A percentile compares a stretch with the other conserved stretches of the same genome.
phyloP scores from a whole-genome alignment of 2,888 invertebrate genomes.

The Andrena praecox region DNA sequence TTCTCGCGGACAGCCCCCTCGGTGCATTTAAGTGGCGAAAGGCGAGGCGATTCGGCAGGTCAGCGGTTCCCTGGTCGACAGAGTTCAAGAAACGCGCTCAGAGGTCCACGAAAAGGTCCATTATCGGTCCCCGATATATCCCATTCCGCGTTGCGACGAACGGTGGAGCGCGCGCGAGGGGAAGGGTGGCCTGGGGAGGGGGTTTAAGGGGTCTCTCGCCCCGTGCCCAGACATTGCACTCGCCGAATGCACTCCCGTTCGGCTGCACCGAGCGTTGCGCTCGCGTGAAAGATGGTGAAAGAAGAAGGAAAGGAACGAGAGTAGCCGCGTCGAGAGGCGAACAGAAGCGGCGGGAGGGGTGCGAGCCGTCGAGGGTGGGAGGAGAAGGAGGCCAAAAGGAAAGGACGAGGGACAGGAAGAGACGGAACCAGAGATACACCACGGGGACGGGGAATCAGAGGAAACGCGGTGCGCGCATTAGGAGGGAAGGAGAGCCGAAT shows the following conservation, averaged over 20 bases:
- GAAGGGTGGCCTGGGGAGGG: neutral
- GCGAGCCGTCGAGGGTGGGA: neutral
- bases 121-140: conserved; percentile 49
- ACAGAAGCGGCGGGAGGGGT: neutral
- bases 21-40: too few relatives aligned
- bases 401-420: conserved; percentile 31
- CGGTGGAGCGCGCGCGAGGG: neutral
- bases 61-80: neutral
- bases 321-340: conserved; percentile 20
- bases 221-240: conserved; percentile 36
- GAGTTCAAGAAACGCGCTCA: neutral
- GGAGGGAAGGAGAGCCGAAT: neutral
- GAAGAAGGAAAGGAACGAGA: conserved; percentile 39
- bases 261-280: conserved; percentile 44
- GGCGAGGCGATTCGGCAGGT: neutral
- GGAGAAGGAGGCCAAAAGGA: neutral
- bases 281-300: conserved; percentile 47
- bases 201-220: conserved; percentile 1
- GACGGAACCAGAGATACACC: conserved; percentile 34
- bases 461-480: neutral
- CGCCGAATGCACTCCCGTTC: conserved; percentile 46
- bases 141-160: conserved; percentile 36
- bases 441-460: conserved; percentile 4
- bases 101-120: conserved; percentile 29
- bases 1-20: conserved; percentile 8